These are phyloP conservation scores for Vannuccia rotundouncinata DNA, from an alignment of 2,888 invertebrate genomes.

Conservation along the genomic window DNA sequence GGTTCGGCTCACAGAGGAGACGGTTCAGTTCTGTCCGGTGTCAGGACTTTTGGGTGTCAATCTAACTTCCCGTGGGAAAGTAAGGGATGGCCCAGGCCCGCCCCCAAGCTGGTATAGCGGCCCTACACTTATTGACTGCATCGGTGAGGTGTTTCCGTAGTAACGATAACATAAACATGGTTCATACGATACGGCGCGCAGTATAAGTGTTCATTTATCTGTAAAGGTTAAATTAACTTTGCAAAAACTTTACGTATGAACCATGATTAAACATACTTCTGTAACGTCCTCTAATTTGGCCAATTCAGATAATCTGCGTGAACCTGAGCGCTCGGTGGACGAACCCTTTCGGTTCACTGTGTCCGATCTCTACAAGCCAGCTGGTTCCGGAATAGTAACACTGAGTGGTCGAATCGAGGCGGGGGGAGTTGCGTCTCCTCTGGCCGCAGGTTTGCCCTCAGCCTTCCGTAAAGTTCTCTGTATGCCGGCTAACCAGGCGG, in stretches of 20 bases:
- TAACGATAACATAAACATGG: too few species aligned
- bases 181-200: too few species aligned
- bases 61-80: slow-evolving; percentile 58
- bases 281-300: background rate
- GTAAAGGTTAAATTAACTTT: background rate
- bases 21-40: slow-evolving; percentile 83
- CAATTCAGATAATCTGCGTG: slow-evolving; percentile 31
- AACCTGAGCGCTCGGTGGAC: slow-evolving; percentile 75
- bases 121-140: slow-evolving; percentile 73
- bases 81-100: background rate
- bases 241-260: background rate
- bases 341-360: slow-evolving; percentile 80
- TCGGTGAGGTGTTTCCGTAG: slow-evolving; percentile 62
- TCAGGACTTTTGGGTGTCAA: slow-evolving; percentile 94
- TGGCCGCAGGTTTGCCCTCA: slow-evolving; percentile 75
- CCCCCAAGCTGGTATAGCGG: slow-evolving; percentile 68
- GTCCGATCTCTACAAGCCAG: slow-evolving; percentile 84
- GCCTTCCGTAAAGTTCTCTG: slow-evolving; percentile 45
- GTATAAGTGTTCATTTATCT: too few species aligned
- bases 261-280: too few species aligned
- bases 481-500: slow-evolving; percentile 73
- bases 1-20: slow-evolving; percentile 79
- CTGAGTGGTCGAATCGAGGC: slow-evolving; percentile 84
- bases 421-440: slow-evolving; percentile 68
- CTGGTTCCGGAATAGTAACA: slow-evolving; percentile 72